Base-by-base conservation (phyloP, 2,888 invertebrate genomes). In the Lasioglossum marginatum region DNA sequence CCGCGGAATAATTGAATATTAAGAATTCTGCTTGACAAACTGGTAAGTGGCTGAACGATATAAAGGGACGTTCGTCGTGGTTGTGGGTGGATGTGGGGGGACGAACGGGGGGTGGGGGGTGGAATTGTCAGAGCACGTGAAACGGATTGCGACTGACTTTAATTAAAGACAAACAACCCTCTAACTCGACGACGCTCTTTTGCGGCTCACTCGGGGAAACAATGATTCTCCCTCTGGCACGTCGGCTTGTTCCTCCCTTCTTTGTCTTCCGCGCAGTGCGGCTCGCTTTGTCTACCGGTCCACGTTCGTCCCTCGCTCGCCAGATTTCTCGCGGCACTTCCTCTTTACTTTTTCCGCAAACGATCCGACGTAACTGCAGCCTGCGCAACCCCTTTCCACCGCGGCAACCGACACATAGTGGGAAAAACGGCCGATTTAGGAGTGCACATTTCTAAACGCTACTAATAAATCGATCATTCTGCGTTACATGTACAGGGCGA, bases 161-260 rank as follows among this genome's bases (percentile, higher is more conserved):
- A 94, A 94, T 94, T 94, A 94, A 94, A 94, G 93, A 92, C 94
- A 94, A 94, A 94, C 94, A 94, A 91, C 92, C 92, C 90, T 88
- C 88, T 90, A 90, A 91, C 90, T 91, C 88, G 88, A 88, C 89
- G 87, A 89, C 88, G 85, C 89, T 90, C 87, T 91, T 89, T 88
- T 87, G 86, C 83, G 88, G 87, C 87, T 86, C 90, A 89, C 89
- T 89, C 78, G 81, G 81, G 83, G 85, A 87, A 90, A 90, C 91
- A 88, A 90, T 85, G 86, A 77, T 75, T 76, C 84, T 79, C 82
- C 81, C 86, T 81, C 85, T 79, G 84, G 31, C 78, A 72, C 57
- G 37, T 79, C 77, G 79, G 87, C 77, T 84, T 84, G 83, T 34
- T 88, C 84, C 89, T 88, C 81, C 82, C 77, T 31, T 66, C 79